Conservation (phyloP, 2,113 vertebrate genomes). For the human region DNA sequence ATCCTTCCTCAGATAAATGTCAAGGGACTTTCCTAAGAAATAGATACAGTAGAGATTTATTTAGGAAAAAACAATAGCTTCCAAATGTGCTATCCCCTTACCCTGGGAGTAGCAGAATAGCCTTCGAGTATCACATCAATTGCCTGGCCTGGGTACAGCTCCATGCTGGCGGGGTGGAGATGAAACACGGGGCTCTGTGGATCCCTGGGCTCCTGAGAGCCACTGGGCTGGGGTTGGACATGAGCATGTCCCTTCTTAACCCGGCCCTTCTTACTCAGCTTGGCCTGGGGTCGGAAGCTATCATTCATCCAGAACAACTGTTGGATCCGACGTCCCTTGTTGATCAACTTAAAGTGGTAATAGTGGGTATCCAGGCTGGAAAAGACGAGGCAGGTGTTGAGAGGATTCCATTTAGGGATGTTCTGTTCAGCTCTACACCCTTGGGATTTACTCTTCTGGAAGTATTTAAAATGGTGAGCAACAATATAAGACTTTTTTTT, state of each 20-base stretch:
- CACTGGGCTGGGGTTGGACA: neutral
- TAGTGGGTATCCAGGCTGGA: conserved; percentile 82
- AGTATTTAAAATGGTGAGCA: neutral
- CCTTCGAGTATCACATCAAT: conserved; percentile 86
- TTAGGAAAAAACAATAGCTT: neutral
- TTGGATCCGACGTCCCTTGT: conserved; percentile 85
- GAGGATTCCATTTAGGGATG: neutral
- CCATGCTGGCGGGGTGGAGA: conserved; percentile 82
- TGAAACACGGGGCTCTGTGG: conserved; percentile 80
- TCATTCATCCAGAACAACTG: conserved; percentile 87
- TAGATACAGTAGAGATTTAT: neutral
- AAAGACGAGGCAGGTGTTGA: neutral
- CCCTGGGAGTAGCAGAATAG: conserved; percentile 85
- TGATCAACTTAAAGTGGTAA: conserved; percentile 89
- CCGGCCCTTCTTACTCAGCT: neutral
- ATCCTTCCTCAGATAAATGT: conserved; percentile 51
- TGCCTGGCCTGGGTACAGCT: conserved; percentile 86
- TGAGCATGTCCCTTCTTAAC: neutral
- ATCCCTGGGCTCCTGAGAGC: fast-evolving
- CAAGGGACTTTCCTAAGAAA: conserved; percentile 47
- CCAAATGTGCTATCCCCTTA: conserved; percentile 64
- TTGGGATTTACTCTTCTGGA: neutral
- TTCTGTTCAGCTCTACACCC: neutral
- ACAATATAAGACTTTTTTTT: neutral
- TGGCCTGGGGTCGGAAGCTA: conserved; percentile 64